phyloP scores from a whole-genome alignment of 2,113 vertebrate species.

The Anarhynchus alexandrinus region DNA sequence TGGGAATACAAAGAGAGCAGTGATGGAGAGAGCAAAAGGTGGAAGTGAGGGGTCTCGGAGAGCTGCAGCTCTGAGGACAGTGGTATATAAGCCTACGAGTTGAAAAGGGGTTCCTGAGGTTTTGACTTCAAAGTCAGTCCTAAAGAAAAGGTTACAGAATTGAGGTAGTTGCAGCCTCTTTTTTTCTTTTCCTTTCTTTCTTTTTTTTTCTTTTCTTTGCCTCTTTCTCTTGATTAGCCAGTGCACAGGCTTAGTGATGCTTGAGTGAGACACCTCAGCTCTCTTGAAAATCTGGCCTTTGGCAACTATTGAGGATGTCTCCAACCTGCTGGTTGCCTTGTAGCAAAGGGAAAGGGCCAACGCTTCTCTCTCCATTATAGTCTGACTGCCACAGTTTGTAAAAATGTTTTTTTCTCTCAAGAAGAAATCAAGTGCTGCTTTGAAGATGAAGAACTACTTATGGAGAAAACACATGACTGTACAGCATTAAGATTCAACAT shows the following conservation, averaged over 20 bases:
- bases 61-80: background rate
- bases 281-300: background rate
- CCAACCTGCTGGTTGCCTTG: background rate
- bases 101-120: background rate
- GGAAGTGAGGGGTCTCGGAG: background rate
- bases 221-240: background rate
- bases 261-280: background rate
- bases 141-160: background rate
- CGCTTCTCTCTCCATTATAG: background rate
- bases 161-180: background rate
- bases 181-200: no score
- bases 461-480: background rate
- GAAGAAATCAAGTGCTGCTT: background rate
- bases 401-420: background rate
- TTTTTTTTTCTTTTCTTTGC: no score
- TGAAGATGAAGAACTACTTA: background rate
- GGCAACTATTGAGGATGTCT: background rate
- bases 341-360: background rate
- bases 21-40: background rate
- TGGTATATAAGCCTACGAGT: background rate
- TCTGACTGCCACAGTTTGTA: background rate
- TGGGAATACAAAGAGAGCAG: background rate
- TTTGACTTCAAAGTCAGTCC: background rate
- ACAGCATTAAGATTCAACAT: background rate
- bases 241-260: background rate